Evolutionary conservation across 2,797 vertebrate genomes (phyloP), one percentile per base, ranked within the genome.

Genomic region (Siniperca scherzeri): DNA sequence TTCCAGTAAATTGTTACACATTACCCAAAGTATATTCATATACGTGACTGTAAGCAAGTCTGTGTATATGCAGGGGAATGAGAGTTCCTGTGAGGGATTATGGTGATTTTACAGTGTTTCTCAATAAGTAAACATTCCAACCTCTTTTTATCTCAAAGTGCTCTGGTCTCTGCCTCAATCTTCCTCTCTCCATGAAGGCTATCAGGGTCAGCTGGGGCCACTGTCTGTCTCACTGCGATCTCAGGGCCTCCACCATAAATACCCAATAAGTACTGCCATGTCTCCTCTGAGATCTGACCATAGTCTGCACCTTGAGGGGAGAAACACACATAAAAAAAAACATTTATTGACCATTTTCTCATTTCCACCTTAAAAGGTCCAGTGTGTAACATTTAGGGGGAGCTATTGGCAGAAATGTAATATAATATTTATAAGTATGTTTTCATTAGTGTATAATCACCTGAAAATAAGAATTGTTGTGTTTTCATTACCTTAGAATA

Each of bases 231-330:
- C 87, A 99, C 96, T 3, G 98, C 97, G 0, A 99, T 98, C 93
- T 99, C 98, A 0, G 98, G 98, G 1, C 98, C 98, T 0, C 98
- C 98, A 0, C 97, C 95, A 0, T 99, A 99, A 73, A 99, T 95
- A 1, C 90, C 96, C 90, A 96, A 94, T 80, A 99, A 92, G 89
- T 99, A 99, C 81, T 93, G 92, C 99, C 99, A 99, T 0, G 99
- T 99, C 94, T 99, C 98, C 93, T 99, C 98, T 0, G 99, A 99
- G 79, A 99, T 99, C 96, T 99, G 99, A 67, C 99, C 99, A 0
- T 99, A 99, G 92, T 99, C 99, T 0, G 99, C 98, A 36, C 99
- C 99, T 78, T 99, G 92, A 0, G 27, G 60, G 38, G 12, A 65
- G 36, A 44, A 8, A 74, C 2, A 38, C 4, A 57, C 19, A 77